phyloP scores from a whole-genome alignment of 2,888 invertebrate genomes.

The Augochlorella aurata region DNA sequence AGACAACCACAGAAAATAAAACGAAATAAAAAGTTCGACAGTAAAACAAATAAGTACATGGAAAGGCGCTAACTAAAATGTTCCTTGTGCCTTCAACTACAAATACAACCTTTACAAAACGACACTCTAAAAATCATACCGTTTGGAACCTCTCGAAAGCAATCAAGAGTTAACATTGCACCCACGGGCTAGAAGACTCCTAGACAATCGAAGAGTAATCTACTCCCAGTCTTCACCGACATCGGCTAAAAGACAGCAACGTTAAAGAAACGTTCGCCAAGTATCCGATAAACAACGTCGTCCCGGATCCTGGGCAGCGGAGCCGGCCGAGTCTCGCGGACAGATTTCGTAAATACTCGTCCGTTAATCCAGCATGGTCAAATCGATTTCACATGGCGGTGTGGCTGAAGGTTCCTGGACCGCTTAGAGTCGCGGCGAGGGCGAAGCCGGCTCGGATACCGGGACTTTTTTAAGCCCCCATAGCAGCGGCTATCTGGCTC shows the following conservation, averaged over 20 bases:
- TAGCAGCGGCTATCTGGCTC: constrained; percentile 50
- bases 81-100: neutral
- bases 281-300: neutral
- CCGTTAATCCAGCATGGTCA: constrained; percentile 42
- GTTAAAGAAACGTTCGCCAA: too few relatives aligned
- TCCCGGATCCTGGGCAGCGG: neutral
- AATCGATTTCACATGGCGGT: constrained; percentile 52
- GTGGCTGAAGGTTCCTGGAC: constrained; percentile 15
- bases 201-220: too few relatives aligned
- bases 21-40: neutral
- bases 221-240: too few relatives aligned
- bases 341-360: constrained; percentile 49
- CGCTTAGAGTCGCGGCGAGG: constrained; percentile 39
- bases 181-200: too few relatives aligned
- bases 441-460: constrained; percentile 57
- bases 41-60: neutral
- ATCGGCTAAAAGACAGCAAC: too few relatives aligned
- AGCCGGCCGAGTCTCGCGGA: neutral
- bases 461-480: constrained; percentile 54
- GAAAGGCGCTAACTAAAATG: neutral
- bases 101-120: neutral
- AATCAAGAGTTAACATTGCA: too few relatives aligned
- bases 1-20: neutral
- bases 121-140: neutral
- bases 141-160: neutral